Evolutionary conservation across 2,888 invertebrate species (phyloP), one percentile per base, ranked within the genome.

Genomic region (Netelia fuscicornis): DNA sequence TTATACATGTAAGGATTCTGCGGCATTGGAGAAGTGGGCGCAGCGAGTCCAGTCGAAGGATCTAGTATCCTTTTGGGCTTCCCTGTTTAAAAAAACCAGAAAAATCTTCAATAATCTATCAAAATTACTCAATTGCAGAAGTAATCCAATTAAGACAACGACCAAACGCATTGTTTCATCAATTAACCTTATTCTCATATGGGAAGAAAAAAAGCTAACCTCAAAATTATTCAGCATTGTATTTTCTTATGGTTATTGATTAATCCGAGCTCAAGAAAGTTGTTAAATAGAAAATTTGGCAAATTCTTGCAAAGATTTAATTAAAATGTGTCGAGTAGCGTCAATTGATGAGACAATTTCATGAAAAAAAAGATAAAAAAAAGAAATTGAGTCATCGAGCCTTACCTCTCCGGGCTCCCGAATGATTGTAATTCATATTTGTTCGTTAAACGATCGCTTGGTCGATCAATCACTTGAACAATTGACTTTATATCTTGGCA

Each of bases 371-470:
- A n/a, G 30, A 17, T 23, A 60, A 23, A 60, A 23, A 67, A 70
- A 11, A 54, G n/a, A 54, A 56, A 25, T 48, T 1, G n/a, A 56
- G 23, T 68, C 74, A 52, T 13, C 8, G 20, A 37, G 52, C 44
- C n/a, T 90, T 85, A 93, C 93, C 93, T 86, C 93, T 91, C 5
- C 92, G 90, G 9, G 91, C 89, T 84, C 89, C 91, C 2, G 93
- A 89, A 44, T 93, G 91, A 90, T 91, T 93, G 85, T 93, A 93
- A 90, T 93, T 93, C 93, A 93, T 93, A 70, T 78, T 91, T 77
- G 48, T 60, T 20, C 23, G 37, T 5, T 25, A 3, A 20, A 65
- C 78, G 83, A 85, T 82, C 78, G 83, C 8, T 71, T 2, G 1
- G 20, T 9, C 62, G 11, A 11, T 23, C n/a, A 52, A 52, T 6